phyloP scores from a whole-genome alignment of 2,888 invertebrate genomes.

The Perithous albicinctus region DNA sequence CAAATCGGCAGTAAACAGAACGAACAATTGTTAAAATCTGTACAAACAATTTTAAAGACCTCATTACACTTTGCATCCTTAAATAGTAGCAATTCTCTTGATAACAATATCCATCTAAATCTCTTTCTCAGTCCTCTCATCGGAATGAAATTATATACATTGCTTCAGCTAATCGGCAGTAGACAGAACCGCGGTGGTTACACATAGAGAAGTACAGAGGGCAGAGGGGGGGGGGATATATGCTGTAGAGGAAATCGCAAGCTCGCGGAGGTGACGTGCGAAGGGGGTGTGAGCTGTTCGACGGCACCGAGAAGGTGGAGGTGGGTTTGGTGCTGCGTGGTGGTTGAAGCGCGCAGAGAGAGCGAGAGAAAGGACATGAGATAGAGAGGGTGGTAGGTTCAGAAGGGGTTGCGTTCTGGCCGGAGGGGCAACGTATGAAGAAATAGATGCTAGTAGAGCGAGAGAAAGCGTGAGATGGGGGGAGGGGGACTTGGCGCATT shows the following conservation, averaged over 20 bases:
- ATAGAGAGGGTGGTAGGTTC: not conserved
- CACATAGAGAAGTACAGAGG: not conserved
- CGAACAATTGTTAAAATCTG: no score
- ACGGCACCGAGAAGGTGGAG: not conserved
- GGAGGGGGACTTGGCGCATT: no score
- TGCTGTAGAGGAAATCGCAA: constrained; percentile 66
- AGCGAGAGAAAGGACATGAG: no score
- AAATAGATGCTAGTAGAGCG: constrained; percentile 33
- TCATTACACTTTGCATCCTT: no score
- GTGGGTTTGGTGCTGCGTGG: constrained; percentile 21
- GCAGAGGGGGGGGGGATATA: no score
- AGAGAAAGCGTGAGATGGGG: constrained; percentile 45
- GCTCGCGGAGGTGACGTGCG: constrained; percentile 42
- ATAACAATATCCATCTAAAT: no score
- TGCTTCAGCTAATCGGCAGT: not conserved
- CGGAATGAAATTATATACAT: no score
- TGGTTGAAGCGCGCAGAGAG: constrained; percentile 40
- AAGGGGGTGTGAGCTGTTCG: constrained; percentile 38
- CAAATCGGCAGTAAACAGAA: no score
- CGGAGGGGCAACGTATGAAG: constrained; percentile 19
- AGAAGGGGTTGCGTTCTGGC: constrained; percentile 35
- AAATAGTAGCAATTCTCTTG: no score
- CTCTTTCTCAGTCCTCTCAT: no score
- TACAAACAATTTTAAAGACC: no score
- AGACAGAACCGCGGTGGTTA: not conserved